Percentiles rank a stretch among this genome's conserved stretches.
Evolutionary conservation across 2,888 invertebrate genomes (phyloP).

Genomic region (Lomographa bimaculata): DNA sequence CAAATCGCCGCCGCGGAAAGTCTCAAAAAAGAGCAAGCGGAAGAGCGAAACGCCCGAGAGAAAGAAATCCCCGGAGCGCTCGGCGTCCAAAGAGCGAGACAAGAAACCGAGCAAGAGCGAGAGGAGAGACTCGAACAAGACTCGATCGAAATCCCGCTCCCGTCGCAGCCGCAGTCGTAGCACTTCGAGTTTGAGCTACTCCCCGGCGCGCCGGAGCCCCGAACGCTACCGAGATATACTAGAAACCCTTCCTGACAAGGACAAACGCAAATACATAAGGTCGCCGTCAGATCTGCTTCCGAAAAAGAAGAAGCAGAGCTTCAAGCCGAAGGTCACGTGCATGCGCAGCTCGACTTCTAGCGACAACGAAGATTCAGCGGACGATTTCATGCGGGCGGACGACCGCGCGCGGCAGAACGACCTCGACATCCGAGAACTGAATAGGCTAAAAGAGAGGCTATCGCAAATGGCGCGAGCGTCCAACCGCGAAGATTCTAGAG

Average conservation of each 20-base stretch:
- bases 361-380: conserved; percentile 83
- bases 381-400: conserved; percentile 77
- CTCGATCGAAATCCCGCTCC: conserved; percentile 52
- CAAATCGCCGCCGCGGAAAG: conserved; percentile 53
- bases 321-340: conserved; percentile 76
- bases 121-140: conserved; percentile 45
- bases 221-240: conserved; percentile 87
- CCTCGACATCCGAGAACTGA: conserved; percentile 85
- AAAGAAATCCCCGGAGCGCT: conserved; percentile 50
- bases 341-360: conserved; percentile 83
- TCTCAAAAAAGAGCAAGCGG: conserved; percentile 50
- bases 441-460: conserved; percentile 86
- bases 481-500: conserved; percentile 46
- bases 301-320: conserved; percentile 51
- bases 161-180: conserved; percentile 72
- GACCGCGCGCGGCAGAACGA: conserved; percentile 81
- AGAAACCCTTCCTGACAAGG: conserved; percentile 81
- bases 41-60: conserved; percentile 47
- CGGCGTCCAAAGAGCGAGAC: conserved; percentile 36
- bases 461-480: conserved; percentile 88
- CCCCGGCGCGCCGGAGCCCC: conserved; percentile 87
- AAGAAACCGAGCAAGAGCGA: conserved; percentile 44
- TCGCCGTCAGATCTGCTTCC: conserved; percentile 67
- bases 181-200: conserved; percentile 86
- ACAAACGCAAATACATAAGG: conserved; percentile 76